Evolutionary conservation across 2,888 invertebrate species (phyloP).

Genomic region (Tetropium fuscum): DNA sequence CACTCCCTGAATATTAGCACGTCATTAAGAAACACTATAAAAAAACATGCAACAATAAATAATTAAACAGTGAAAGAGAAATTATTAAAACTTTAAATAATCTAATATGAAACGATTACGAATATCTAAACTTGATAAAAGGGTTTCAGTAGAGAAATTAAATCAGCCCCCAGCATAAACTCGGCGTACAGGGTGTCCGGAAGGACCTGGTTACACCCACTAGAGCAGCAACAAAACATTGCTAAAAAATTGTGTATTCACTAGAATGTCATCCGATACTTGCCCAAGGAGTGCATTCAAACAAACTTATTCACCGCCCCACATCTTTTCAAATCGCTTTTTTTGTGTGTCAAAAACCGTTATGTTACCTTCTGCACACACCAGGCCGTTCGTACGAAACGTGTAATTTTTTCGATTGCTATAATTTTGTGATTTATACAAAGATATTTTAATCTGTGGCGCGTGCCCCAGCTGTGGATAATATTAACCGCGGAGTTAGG

Average conservation of each 20-base stretch:
- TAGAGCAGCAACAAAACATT: slow-evolving; percentile 55
- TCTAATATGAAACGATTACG: too few relatives aligned
- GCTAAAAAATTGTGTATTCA: slow-evolving; percentile 61
- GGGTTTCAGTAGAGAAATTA: background rate
- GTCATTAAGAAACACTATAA: too few relatives aligned
- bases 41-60: too few relatives aligned
- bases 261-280: slow-evolving; percentile 62
- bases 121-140: too few relatives aligned
- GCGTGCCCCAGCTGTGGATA: slow-evolving; percentile 54
- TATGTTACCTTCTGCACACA: slow-evolving; percentile 57
- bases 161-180: slow-evolving; percentile 12
- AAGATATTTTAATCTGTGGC: slow-evolving; percentile 64
- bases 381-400: slow-evolving; percentile 47
- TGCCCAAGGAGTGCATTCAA: slow-evolving; percentile 55
- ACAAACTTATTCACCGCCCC: slow-evolving; percentile 53
- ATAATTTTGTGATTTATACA: slow-evolving; percentile 62
- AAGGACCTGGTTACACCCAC: slow-evolving; percentile 63
- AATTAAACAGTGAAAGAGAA: background rate
- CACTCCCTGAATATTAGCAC: too few relatives aligned
- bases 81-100: background rate
- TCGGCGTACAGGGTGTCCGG: slow-evolving; percentile 58
- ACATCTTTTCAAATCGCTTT: slow-evolving; percentile 58
- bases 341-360: slow-evolving; percentile 60
- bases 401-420: slow-evolving; percentile 63
- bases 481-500: slow-evolving; percentile 1